Percentiles rank a stretch among this genome's conserved stretches.
These are phyloP conservation scores for Luscinia luscinia DNA, from an alignment of 2,797 vertebrate genomes.

Conservation along the genomic window DNA sequence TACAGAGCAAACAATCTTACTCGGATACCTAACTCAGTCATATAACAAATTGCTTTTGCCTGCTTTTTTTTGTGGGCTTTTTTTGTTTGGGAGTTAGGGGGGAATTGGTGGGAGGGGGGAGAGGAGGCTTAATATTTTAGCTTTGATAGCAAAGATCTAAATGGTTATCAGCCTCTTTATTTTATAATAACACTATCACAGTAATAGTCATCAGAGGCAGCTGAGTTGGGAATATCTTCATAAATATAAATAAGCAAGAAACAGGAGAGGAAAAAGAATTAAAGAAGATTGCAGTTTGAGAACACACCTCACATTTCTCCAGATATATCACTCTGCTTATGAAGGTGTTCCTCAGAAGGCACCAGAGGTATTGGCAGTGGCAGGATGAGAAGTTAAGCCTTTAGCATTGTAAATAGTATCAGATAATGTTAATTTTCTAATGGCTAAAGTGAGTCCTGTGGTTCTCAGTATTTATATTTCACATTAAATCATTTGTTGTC, in stretches of 20 bases:
- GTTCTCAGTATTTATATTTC: neutral
- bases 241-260: neutral
- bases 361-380: neutral
- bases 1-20: neutral
- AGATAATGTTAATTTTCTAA: neutral
- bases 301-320: neutral
- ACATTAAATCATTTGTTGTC: neutral
- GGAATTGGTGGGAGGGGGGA: accelerated
- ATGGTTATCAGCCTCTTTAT: neutral
- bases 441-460: neutral
- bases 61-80: neutral
- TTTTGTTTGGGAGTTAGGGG: neutral
- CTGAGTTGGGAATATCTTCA: neutral
- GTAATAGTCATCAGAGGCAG: neutral
- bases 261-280: neutral
- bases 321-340: neutral
- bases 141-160: neutral
- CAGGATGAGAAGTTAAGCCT: neutral
- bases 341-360: neutral
- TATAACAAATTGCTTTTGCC: neutral
- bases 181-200: neutral
- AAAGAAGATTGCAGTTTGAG: neutral
- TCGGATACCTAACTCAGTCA: neutral
- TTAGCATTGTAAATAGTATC: neutral
- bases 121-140: neutral